Evolutionary conservation across 2,888 invertebrate genomes (phyloP).

Genomic region (Nymphalis c-album): DNA sequence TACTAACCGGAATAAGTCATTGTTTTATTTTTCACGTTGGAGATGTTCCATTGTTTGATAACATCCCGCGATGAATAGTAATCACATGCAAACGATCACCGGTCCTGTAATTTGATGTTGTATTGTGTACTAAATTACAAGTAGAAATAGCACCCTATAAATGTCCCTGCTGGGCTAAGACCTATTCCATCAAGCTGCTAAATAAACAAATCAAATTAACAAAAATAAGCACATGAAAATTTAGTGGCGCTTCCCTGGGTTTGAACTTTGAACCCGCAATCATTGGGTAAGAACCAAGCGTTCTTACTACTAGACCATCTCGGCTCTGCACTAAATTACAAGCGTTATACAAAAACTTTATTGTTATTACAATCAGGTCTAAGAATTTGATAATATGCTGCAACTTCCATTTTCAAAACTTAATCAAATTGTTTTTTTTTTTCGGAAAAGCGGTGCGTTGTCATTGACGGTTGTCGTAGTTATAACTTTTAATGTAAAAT

Average conservation of each 20-base stretch:
- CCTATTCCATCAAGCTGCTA: too few relatives aligned
- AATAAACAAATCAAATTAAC: too few relatives aligned
- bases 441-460: too few relatives aligned
- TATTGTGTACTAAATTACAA: constrained; percentile 26
- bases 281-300: too few relatives aligned
- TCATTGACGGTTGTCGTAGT: too few relatives aligned
- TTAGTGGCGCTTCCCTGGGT: too few relatives aligned
- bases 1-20: constrained; percentile 26
- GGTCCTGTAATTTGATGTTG: constrained; percentile 40
- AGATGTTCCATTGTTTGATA: constrained; percentile 38
- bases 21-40: constrained; percentile 31
- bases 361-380: background rate
- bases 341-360: constrained; percentile 15
- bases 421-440: too few relatives aligned
- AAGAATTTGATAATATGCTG: background rate
- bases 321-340: constrained; percentile 1
- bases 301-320: too few relatives aligned
- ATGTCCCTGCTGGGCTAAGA: too few relatives aligned
- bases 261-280: too few relatives aligned
- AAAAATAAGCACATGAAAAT: too few relatives aligned
- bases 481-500: too few relatives aligned
- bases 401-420: background rate
- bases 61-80: constrained; percentile 45
- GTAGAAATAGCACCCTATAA: background rate
- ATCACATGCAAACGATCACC: constrained; percentile 55